Evolutionary conservation across 2,888 invertebrate genomes (phyloP).

Genomic region (Halictus ligatus): DNA sequence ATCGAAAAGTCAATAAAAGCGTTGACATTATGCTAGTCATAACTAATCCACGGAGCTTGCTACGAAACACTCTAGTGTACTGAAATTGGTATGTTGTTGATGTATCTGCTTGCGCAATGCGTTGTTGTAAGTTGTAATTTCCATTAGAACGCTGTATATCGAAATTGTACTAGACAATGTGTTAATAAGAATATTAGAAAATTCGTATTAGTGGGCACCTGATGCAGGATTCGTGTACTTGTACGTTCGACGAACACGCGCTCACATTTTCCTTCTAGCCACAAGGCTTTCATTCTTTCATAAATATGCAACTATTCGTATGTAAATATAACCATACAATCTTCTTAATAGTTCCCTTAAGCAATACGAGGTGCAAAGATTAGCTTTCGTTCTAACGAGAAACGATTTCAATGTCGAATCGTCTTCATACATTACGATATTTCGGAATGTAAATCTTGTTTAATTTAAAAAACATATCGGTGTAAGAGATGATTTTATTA

Average conservation of each 20-base stretch:
- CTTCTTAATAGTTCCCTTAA: slow-evolving; percentile 2
- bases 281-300: slow-evolving; percentile 1
- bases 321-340: background rate
- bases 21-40: slow-evolving; percentile 57
- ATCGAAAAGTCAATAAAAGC: slow-evolving; percentile 36
- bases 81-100: slow-evolving; percentile 29
- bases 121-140: slow-evolving; percentile 31
- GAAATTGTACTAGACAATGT: slow-evolving; percentile 28
- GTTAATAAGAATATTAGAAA: slow-evolving; percentile 18
- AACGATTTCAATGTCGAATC: slow-evolving; percentile 17
- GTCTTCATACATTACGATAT: background rate
- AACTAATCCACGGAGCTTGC: slow-evolving; percentile 45
- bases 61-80: slow-evolving; percentile 29
- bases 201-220: slow-evolving; percentile 50
- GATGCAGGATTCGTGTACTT: slow-evolving; percentile 45
- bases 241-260: slow-evolving; percentile 33
- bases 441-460: slow-evolving; percentile 12
- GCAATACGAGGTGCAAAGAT: background rate
- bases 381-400: background rate
- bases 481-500: slow-evolving; percentile 29
- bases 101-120: slow-evolving; percentile 32
- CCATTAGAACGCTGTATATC: slow-evolving; percentile 25
- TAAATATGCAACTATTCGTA: slow-evolving; percentile 24
- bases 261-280: slow-evolving; percentile 13
- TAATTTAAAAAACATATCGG: slow-evolving; percentile 1